A percentile compares a stretch with the other conserved stretches of the same genome.
These are phyloP conservation scores for Helicoverpa armigera DNA, from an alignment of 1,140 invertebrate genomes.

Conservation along the genomic window DNA sequence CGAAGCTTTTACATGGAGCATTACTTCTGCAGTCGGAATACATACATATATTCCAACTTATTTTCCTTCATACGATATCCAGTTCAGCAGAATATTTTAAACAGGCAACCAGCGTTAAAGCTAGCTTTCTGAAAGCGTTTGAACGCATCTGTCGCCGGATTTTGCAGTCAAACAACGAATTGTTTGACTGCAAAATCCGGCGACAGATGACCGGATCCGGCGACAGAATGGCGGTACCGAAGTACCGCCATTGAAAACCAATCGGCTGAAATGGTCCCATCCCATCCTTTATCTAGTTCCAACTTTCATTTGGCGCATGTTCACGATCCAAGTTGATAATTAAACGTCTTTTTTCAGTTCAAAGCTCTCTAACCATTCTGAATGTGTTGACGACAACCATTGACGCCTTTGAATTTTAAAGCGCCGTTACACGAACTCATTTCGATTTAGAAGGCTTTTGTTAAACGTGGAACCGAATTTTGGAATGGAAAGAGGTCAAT, in stretches of 20 bases:
- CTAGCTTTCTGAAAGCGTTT: not conserved
- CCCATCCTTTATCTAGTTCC: not conserved
- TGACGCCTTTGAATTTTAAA: not conserved
- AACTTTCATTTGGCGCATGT: not conserved
- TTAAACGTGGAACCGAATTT: not conserved
- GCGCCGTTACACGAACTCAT: not conserved
- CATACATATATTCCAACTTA: not conserved
- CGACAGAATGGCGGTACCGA: too few species aligned
- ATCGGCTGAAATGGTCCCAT: not conserved
- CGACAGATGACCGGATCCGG: too few species aligned
- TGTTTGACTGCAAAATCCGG: too few species aligned
- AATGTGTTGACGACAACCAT: not conserved
- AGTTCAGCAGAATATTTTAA: not conserved
- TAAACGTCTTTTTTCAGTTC: not conserved
- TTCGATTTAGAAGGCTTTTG: not conserved
- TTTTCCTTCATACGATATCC: not conserved
- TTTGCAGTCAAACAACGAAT: not conserved
- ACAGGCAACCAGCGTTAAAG: not conserved
- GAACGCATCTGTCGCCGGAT: not conserved
- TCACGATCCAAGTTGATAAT: not conserved
- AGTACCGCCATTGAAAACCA: not conserved
- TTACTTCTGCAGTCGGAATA: not conserved
- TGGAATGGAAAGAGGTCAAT: conserved; percentile 8
- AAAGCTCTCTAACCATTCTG: not conserved
- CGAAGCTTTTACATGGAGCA: not conserved